phyloP scores from a whole-genome alignment of 2,113 vertebrate genomes.

The Anarhynchus alexandrinus region DNA sequence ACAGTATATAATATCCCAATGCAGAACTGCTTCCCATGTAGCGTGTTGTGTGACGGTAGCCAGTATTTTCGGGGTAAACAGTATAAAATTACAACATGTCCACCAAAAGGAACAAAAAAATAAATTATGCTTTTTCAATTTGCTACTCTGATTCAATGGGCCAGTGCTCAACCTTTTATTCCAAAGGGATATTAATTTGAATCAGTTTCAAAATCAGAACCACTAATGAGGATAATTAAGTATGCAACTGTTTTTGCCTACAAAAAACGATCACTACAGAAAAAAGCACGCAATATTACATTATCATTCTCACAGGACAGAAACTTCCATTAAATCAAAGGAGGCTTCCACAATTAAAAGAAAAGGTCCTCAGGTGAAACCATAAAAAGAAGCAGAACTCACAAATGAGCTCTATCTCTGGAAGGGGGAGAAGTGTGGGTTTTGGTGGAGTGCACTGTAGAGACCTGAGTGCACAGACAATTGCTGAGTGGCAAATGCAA shows the following conservation, averaged over 20 bases:
- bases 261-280: not conserved
- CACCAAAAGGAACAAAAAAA: not conserved
- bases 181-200: not conserved
- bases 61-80: conserved; percentile 1
- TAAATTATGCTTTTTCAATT: not conserved
- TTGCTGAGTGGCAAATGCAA: not conserved
- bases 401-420: not conserved
- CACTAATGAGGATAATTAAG: conserved; percentile 67
- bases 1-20: not conserved
- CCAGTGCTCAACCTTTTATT: conserved; percentile 28
- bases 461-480: not conserved
- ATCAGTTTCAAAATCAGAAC: conserved; percentile 43
- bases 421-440: not conserved
- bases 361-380: conserved; percentile 3
- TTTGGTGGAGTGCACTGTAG: not conserved
- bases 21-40: not conserved
- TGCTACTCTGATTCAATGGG: not conserved
- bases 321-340: conserved; percentile 54
- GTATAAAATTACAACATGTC: not conserved
- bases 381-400: not conserved
- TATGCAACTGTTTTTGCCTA: conserved; percentile 45
- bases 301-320: conserved; percentile 17
- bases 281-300: not conserved
- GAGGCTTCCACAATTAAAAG: conserved; percentile 24
- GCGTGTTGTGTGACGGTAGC: not conserved